Evolutionary conservation across 2,113 vertebrate species (phyloP).

Genomic region (Glareola pratincola): DNA sequence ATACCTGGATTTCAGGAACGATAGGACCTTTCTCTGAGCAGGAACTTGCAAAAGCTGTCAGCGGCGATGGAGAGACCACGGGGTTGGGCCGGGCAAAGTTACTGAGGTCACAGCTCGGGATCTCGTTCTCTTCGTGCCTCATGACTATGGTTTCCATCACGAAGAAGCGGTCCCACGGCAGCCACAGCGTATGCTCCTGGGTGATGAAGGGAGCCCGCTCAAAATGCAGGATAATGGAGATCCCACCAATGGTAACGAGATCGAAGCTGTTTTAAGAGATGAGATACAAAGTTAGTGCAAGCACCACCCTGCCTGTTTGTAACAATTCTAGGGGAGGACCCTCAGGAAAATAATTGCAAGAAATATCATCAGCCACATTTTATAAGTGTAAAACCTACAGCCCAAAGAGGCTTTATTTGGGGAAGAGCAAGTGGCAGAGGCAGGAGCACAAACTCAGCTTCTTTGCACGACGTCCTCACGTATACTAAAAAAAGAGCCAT

Average conservation of each 20-base stretch:
- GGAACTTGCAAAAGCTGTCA: constrained; percentile 91
- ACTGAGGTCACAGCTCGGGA: constrained; percentile 97
- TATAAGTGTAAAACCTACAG: background rate
- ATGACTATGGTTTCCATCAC: constrained; percentile 98
- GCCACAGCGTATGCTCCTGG: constrained; percentile 95
- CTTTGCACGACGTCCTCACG: background rate
- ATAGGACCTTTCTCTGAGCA: constrained; percentile 88
- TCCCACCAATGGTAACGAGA: constrained; percentile 90
- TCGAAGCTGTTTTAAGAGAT: constrained; percentile 84
- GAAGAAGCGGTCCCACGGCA: constrained; percentile 97
- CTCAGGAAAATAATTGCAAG: background rate
- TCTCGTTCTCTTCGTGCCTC: constrained; percentile 98
- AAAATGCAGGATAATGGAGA: constrained; percentile 89
- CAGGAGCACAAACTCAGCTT: background rate
- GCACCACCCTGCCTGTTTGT: background rate
- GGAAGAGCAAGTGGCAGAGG: background rate
- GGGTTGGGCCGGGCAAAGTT: constrained; percentile 92
- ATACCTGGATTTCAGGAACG: constrained; percentile 95
- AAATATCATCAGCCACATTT: background rate
- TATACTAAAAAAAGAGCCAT: background rate
- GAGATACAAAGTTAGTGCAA: background rate
- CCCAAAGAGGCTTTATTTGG: background rate
- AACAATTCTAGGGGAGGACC: background rate
- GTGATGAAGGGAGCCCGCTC: constrained; percentile 96
- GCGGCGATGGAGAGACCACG: constrained; percentile 86